Base-by-base conservation (phyloP, 1,140 invertebrate genomes). In the Coboldia fuscipes region DNA sequence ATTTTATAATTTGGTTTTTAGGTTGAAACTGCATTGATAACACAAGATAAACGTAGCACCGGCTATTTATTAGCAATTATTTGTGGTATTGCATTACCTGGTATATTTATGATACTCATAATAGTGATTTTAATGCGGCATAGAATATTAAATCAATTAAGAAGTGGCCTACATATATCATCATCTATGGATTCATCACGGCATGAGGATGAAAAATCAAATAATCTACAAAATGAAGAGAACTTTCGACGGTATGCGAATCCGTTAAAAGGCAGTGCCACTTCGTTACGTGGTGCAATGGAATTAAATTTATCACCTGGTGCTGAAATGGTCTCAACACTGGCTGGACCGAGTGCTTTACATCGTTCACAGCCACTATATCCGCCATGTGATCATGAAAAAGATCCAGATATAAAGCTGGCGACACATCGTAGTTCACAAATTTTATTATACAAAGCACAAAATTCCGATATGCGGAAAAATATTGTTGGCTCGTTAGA, bases 191-290 rank as follows among this genome's bases (percentile, higher is more conserved):
- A 57, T 41, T 67, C 61, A 43, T 62, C 57, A 42, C 62, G 74
- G 10, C 70, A 75, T 39, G 75, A 79, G 42, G 76, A 83, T 50
- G 80, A 85, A 44, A 84, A 85, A 46, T 80, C 77, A 0, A 85
- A 85, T 45, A 88, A 88, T 50, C 57, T 85, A 27, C 81, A 86
- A 48, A 86, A 86, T 51, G 82, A 88, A 48, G 81, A 89, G 52
- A 86, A 88, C 45, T 58, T 86, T 16, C 65, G 81, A 23, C 55
- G 71, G 63, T 62, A 64, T 42, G 62, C 63, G 21, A 65, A 63
- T 50, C 65, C 63, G 0, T 36, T 58, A 0, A 58, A 58, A 28
- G 54, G 56, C 35, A 56, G 54, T 37, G 48, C 49, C 6, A 52
- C 43, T 15, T 58, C 55, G 1, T 36, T 58, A 22, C 41, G 54